These are phyloP conservation scores for Spodoptera frugiperda DNA, from an alignment of 1,140 invertebrate species.

Conservation along the genomic window DNA sequence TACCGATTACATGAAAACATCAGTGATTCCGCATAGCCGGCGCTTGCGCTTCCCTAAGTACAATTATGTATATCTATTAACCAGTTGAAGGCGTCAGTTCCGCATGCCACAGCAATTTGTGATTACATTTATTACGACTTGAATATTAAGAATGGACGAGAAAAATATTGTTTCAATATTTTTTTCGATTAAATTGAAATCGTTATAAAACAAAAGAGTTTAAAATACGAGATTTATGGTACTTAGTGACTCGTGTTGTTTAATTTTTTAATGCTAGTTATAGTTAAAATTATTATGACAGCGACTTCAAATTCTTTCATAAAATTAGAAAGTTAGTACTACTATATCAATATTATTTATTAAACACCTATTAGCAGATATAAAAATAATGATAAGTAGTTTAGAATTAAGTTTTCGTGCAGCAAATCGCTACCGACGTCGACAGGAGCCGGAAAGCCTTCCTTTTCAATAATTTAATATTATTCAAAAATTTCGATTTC, in stretches of 20 bases:
- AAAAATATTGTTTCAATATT: slow-evolving; percentile 4
- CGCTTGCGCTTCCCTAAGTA: slow-evolving; percentile 41
- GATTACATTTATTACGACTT: slow-evolving; percentile 56
- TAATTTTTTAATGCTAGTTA: no score
- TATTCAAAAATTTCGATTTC: slow-evolving; percentile 33
- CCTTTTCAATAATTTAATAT: slow-evolving; percentile 54
- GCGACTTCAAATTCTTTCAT: no score
- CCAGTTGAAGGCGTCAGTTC: slow-evolving; percentile 39
- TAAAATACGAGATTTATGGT: no score
- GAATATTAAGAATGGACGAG: not conserved
- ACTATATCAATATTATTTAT: no score
- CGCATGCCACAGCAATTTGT: slow-evolving; percentile 49
- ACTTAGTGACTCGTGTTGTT: no score
- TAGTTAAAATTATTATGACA: no score
- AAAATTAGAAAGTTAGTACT: no score
- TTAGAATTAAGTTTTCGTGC: not conserved
- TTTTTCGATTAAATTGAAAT: not conserved
- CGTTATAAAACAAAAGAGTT: no score
- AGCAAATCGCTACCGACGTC: slow-evolving; percentile 9
- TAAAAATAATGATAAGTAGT: no score
- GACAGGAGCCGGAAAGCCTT: slow-evolving; percentile 31
- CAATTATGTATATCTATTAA: slow-evolving; percentile 34
- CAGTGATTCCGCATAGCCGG: slow-evolving; percentile 36
- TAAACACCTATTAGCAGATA: no score
- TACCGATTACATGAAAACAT: slow-evolving; percentile 35